Evolutionary conservation across 2,797 vertebrate genomes (phyloP), one percentile per base, ranked within the genome.

Genomic region (Typhlichthys eigenmanni): DNA sequence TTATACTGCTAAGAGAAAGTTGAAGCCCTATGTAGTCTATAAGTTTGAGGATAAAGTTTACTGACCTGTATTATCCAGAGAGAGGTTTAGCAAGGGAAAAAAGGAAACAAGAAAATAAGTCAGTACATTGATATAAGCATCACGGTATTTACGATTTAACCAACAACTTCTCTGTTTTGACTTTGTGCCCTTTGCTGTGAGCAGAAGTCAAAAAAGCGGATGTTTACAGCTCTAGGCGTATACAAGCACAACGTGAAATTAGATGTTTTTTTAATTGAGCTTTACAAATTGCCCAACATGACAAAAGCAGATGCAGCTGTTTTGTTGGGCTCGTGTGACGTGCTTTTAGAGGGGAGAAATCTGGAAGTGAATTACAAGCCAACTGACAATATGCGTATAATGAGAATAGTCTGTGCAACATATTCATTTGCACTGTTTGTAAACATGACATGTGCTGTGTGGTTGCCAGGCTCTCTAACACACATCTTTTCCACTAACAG

Each of bases 371-470:
- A 63, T 78, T 64, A 76, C 80, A 84, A 66, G 64, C 76, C 71
- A 64, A 80, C 60, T 59, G 78, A 83, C 80, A 89, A 85, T 83
- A 80, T 76, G 82, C 34, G 51, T 64, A 67, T 78, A 86, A 82
- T 57, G 71, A 74, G 72, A 86, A 80, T 55, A 74, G 5, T 82
- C 82, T 73, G 78, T 67, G 66, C 81, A 84, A 83, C 75, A 76
- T 86, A 82, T 90, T 93, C 91, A 90, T 92, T 88, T 91, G 90
- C 90, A 89, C 85, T 86, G 83, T 87, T 90, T 90, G 90, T 90
- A 83, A 88, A 90, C 88, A 85, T 68, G 76, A 81, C 82, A 74
- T 48, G 72, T 55, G 85, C 83, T 61, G 68, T 54, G 48, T 12
- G 71, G 78, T 64, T 80, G 83, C 87, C 84, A 80, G 76, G 64